Evolutionary conservation across 2,113 vertebrate genomes (phyloP).

Genomic region (Prionailurus bengalensis): DNA sequence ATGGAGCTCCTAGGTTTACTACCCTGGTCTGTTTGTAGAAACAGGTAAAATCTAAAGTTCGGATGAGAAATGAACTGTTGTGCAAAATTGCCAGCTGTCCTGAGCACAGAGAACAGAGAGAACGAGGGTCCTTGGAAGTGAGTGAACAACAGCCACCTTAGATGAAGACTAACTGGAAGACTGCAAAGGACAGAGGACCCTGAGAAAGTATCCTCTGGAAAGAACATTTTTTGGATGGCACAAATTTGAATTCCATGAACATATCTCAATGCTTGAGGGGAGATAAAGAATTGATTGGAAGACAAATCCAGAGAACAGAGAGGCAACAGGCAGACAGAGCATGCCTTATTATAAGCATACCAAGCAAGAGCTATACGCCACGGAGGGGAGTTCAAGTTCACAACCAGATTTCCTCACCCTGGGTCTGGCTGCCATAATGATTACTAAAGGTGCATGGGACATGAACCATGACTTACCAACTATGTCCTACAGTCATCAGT

Average conservation of each 20-base stretch:
- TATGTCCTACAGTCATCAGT: neutral
- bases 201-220: neutral
- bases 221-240: neutral
- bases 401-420: neutral
- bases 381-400: neutral
- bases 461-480: neutral
- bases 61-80: neutral
- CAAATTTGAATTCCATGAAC: neutral
- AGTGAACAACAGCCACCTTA: neutral
- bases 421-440: neutral
- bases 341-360: rapidly evolving
- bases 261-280: neutral
- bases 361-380: neutral
- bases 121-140: neutral
- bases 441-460: neutral
- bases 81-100: neutral
- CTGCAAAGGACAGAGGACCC: neutral
- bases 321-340: neutral
- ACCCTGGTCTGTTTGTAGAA: neutral
- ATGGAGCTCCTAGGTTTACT: neutral
- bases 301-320: neutral
- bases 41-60: neutral
- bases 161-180: neutral
- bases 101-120: neutral
- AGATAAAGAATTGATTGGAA: neutral